A percentile compares a stretch with the other conserved stretches of the same genome.
These are phyloP conservation scores for Trachelus stipa DNA, from an alignment of 2,888 invertebrate genomes.

Conservation along the genomic window DNA sequence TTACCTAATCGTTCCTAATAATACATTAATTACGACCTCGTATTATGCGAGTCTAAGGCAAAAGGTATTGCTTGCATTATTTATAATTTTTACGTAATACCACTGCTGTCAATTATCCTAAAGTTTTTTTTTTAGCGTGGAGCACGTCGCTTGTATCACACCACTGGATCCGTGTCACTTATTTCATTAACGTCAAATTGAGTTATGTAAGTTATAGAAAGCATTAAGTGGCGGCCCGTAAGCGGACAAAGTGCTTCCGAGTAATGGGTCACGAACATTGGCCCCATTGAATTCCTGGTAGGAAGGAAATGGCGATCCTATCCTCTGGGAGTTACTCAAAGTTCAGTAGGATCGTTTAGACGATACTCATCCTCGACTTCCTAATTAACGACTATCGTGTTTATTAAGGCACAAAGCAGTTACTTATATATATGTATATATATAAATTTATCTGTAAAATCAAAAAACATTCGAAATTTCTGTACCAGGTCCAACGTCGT, in stretches of 20 bases:
- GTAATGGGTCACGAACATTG: constrained; percentile 18
- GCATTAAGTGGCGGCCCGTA: constrained; percentile 1
- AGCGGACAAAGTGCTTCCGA: constrained; percentile 21
- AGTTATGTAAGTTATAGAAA: constrained; percentile 41
- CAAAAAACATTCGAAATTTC: background rate
- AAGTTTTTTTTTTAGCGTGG: background rate
- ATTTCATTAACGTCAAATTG: constrained; percentile 49
- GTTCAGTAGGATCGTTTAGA: background rate
- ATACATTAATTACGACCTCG: background rate
- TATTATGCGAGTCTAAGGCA: background rate
- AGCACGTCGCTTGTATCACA: background rate
- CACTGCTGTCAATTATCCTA: background rate
- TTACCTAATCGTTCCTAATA: background rate
- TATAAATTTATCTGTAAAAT: background rate
- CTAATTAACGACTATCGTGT: background rate
- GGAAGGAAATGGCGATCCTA: constrained; percentile 15
- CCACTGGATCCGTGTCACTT: constrained; percentile 38
- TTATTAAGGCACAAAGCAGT: background rate
- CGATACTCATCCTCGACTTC: constrained; percentile 8
- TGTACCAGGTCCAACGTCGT: background rate
- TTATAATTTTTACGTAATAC: background rate
- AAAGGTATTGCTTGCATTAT: background rate
- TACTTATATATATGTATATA: background rate
- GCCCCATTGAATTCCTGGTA: constrained; percentile 15
- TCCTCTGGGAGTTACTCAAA: background rate